A percentile compares a stretch with the other conserved stretches of the same genome.
Evolutionary conservation across 2,888 invertebrate genomes (phyloP).

Genomic region (Corbicula japonica): DNA sequence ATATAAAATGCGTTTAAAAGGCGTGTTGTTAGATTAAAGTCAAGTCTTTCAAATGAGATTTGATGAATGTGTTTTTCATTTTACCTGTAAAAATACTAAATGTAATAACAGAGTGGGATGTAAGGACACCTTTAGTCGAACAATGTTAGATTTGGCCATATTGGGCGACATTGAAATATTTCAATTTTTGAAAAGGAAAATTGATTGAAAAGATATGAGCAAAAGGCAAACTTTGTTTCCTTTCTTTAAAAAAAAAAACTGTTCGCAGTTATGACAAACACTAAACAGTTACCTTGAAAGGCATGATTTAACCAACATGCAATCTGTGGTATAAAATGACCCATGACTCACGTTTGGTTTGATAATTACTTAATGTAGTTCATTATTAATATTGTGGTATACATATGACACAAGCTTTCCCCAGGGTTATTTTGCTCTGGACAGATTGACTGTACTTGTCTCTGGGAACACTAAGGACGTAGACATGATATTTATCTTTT

Average conservation of each 20-base stretch:
- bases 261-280: too few species aligned
- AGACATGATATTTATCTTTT: conserved; percentile 24
- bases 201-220: conserved; percentile 11
- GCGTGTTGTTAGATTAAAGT: conserved; percentile 34
- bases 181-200: conserved; percentile 18
- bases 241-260: too few species aligned
- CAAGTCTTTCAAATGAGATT: conserved; percentile 22
- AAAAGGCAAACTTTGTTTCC: background rate
- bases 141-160: background rate
- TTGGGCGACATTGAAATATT: conserved; percentile 25
- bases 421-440: conserved; percentile 8
- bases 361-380: too few species aligned
- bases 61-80: conserved; percentile 48
- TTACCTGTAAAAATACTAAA: conserved; percentile 29
- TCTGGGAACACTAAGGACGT: background rate
- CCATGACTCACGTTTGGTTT: too few species aligned
- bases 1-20: conserved; percentile 17
- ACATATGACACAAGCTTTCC: conserved; percentile 18
- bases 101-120: conserved; percentile 12
- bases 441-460: conserved; percentile 24
- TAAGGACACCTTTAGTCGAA: conserved; percentile 11
- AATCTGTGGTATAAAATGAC: too few species aligned
- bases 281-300: too few species aligned
- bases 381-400: too few species aligned
- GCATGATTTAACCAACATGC: too few species aligned